Base-by-base conservation (phyloP, 30 jellyfish, hydroid and myxozoan genomes). In the Euphysa ruthae region DNA sequence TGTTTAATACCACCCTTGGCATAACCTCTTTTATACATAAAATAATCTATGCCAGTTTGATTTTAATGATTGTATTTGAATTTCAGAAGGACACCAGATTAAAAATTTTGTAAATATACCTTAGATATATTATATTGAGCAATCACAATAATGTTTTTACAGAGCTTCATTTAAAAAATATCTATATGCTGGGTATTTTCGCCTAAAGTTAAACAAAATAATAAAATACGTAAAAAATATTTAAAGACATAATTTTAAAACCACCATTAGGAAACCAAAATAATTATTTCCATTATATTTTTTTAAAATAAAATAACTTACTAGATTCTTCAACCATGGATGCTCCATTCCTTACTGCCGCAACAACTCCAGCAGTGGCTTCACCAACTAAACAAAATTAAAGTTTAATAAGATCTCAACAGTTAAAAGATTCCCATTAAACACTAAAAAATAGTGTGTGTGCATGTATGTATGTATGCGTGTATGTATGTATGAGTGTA, bases 311-410 rank as follows among this genome's bases (percentile, higher is more conserved):
- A 26, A 29, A 0, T 33, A 7, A 58, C 93, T 86, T 73, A 89
- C 98, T 81, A 13, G 93, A 89, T 55, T 89, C 98, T 44, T 89
- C 93, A 10, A 93, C 55, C 85, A 82, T 81, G 42, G 93, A 85
- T 18, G 98, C 98, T 12, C 98, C 98, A 4, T 91, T 64, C 55
- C 83, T 81, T 42, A 89, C 98, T 30, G 94, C 85, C 0, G 98
- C 90, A 7, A 89, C 98, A 31, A 89, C 98, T 22, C 90, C 93
- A 24, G 98, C 98, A 1, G 98, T 89, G 20, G 95, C 94, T 49
- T 76, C 85, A 23, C 98, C 94, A 69, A 89, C 98, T 89, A 34
- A 55, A 78, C 35, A 14, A 73, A 20, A 61, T 6, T 4, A 71
- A 33, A 33, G 60, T 25, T 2, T 4, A 46, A 7, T 4, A 46